Evolutionary conservation across 2,797 vertebrate genomes (phyloP), one percentile per base, ranked within the genome.

Genomic region (Rhinichthys osculus): DNA sequence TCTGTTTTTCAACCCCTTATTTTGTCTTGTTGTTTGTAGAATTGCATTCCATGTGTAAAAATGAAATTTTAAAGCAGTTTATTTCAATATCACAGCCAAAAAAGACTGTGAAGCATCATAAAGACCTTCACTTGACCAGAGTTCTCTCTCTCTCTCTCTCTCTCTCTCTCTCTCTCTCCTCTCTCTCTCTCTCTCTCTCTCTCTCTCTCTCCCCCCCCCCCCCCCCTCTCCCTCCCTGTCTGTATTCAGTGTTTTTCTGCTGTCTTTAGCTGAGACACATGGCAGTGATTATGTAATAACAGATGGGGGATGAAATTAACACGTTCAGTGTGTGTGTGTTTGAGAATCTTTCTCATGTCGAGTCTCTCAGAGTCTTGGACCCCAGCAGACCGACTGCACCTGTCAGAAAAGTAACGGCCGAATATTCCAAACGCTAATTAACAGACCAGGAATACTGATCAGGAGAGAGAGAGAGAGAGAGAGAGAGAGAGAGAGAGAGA

Each of bases 291-390:
- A 98, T 96, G 97, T 98, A 98, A 98, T 97, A 99, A 98, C 98
- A 99, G 98, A 99, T 99, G 98, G 98, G 97, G 97, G 97, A 96
- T 96, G 96, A 99, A 99, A 99, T 98, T 97, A 99, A 98, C 97
- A 98, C 97, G 94, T 98, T 97, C 97, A 97, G 96, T 93, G 78
- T 88, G 90, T 72, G 72, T 88, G 69, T 87, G 81, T 72, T 73
- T 84, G 88, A 83, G 87, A 90, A 88, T 89, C 87, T 91, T 90
- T 88, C 90, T n/a, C 54, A 11, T 82, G 70, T 88, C 85, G 89
- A 33, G 47, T 57, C 78, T 85, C 38, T 85, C 83, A 74, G 66
- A 78, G 80, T 87, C 87, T 96, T 96, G 95, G 97, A 98, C 97
- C 97, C 97, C 96, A 94, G 96, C 96, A 97, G 96, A 97, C 97